Base-by-base conservation (phyloP, 2,113 vertebrate genomes). In the Chaetorhynchus papuensis region DNA sequence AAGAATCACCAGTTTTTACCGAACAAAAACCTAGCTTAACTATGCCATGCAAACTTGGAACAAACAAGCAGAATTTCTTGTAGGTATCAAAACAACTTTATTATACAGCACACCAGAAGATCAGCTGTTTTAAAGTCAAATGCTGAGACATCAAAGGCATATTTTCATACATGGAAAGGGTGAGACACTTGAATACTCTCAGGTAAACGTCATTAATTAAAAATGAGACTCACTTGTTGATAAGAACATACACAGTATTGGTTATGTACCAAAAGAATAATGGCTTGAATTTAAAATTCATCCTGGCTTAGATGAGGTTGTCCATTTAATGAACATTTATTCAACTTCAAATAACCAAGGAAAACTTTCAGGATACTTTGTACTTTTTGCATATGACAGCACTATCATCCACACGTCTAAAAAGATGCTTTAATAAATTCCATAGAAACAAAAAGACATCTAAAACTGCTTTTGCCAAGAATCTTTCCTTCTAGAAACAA, bases 181-280 rank as follows among this genome's bases (percentile, higher is more conserved):
- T 60, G 47, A 97, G 49, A 81, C n/a, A 83, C 59, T 69, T 88
- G 77, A 92, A 75, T 80, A 63, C 56, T 76, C 75, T n/a, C 50
- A 95, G 44, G 85, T 85, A 83, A 91, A 75, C 59, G 59, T 37
- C 61, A 88, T 86, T 94, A 96, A 95, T 86, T 87, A 92, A 83
- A 95, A 91, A 93, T 88, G 69, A 86, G 54, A 35, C 53, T 83
- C 63, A 57, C 82, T 89, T 61, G 50, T 87, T 93, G 66, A 68
- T 57, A 83, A 91, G 56, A 90, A 35, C 9, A 41, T 68, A 42
- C 5, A 23, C 30, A 7, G 6, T 90, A 70, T 26, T 59, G 64
- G 31, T 88, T 78, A 60, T 13, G 57, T 37, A 76, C 6, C 37
- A 83, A 54, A 52, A 57, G 18, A 78, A 71, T 78, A 87, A 84